These are phyloP conservation scores for Oscheius onirici DNA, from an alignment of 2,888 invertebrate species.

Conservation along the genomic window DNA sequence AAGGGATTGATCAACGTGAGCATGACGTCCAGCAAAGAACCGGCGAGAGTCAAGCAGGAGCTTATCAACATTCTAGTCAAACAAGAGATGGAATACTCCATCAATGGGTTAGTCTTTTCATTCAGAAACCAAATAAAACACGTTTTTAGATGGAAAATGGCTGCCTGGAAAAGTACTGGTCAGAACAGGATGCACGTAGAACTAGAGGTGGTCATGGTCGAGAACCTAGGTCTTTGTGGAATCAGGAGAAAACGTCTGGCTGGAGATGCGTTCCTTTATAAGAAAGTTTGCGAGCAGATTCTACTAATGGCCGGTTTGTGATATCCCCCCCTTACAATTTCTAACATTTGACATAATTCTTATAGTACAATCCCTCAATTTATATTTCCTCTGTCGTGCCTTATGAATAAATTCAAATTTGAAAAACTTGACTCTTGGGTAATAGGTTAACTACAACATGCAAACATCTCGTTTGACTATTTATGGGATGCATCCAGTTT, in stretches of 20 bases:
- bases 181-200: conserved; percentile 79
- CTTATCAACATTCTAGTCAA: conserved; percentile 76
- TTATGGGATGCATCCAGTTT: too few relatives aligned
- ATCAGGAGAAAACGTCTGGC: conserved; percentile 38
- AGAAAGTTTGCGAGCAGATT: conserved; percentile 82
- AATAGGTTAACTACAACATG: too few relatives aligned
- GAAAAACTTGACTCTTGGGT: too few relatives aligned
- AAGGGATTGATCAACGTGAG: conserved; percentile 81
- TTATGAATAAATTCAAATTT: too few relatives aligned
- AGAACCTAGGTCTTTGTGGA: conserved; percentile 71
- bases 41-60: conserved; percentile 78
- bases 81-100: conserved; percentile 57
- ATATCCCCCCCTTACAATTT: not conserved
- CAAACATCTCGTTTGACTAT: too few relatives aligned
- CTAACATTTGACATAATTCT: too few relatives aligned
- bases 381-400: too few relatives aligned
- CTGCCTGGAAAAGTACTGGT: conserved; percentile 78
- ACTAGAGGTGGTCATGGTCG: conserved; percentile 77
- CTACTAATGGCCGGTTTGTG: conserved; percentile 65
- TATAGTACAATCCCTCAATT: too few relatives aligned
- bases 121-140: not conserved
- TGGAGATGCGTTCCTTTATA: conserved; percentile 85
- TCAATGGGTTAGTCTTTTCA: conserved; percentile 53
- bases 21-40: conserved; percentile 79
- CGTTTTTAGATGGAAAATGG: conserved; percentile 77